Conservation (phyloP, 2,113 vertebrate genomes). For the Istiophorus platypterus region DNA sequence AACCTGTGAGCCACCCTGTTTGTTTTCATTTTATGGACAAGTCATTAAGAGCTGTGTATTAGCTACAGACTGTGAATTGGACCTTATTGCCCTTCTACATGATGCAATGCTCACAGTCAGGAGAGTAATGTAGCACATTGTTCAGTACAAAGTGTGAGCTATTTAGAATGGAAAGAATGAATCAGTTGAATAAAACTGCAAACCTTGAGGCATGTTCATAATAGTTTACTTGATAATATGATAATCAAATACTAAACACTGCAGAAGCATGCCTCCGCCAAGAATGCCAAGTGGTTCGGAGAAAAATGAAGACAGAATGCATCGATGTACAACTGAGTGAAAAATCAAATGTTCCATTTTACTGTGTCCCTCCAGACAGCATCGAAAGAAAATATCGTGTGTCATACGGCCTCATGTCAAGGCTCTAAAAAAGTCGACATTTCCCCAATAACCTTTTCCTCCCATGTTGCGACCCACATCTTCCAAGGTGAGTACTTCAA, state of each 20-base stretch:
- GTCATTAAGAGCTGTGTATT: constrained; percentile 53
- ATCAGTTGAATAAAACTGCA: not conserved
- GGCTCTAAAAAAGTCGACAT: constrained; percentile 1
- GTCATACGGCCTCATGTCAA: not conserved
- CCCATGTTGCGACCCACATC: not conserved
- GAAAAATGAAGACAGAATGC: not conserved
- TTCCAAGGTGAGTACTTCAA: constrained; percentile 46
- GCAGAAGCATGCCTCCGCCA: not conserved
- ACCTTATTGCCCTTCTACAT: constrained; percentile 44
- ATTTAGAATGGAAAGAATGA: constrained; percentile 17
- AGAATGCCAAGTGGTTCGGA: not conserved
- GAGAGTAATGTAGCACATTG: constrained; percentile 30
- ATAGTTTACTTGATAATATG: constrained; percentile 7
- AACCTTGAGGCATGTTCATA: not conserved
- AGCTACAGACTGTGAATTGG: constrained; percentile 32
- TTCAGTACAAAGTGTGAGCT: constrained; percentile 11
- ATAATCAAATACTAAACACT: not conserved
- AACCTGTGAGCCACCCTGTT: constrained; percentile 71
- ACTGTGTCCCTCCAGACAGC: not conserved
- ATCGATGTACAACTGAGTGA: not conserved
- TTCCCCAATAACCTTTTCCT: constrained; percentile 15
- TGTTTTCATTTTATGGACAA: constrained; percentile 58
- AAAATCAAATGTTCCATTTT: not conserved
- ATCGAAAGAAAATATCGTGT: not conserved
- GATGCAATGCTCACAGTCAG: constrained; percentile 40